Evolutionary conservation across 2,888 invertebrate genomes (phyloP), one percentile per base, ranked within the genome.

Genomic region (Cataglyphis rosenhaueri): DNA sequence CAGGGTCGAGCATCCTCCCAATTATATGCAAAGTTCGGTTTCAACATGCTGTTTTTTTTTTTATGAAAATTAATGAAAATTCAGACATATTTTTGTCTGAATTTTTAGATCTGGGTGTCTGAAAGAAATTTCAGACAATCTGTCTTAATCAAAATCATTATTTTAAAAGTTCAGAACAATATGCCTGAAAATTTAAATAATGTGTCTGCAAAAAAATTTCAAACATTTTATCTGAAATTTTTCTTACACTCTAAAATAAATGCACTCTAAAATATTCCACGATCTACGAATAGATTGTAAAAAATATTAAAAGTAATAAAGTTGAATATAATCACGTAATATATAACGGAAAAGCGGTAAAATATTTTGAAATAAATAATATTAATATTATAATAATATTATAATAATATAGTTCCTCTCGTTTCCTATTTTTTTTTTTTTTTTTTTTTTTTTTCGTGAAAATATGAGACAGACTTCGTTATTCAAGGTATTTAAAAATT

Each of bases 21-120:
- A 71, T 70, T 59, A 70, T 70, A 32, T 70, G 57, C 70, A 21
- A 78, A 70, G 44, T 71, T 44, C 15, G 70, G 25, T 48, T 71
- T 70, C 9, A 59, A 44, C 32, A 59, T 21, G 15, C 4, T 21
- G 15, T 32, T 29, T 29, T 29, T 29, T 29, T 25, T 29, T 2
- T 29, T 29, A 29, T 29, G 29, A 29, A 29, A 70, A 78, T 78
- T 35, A 71, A 32, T 25, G 25, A 35, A 35, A 35, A 35, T 35
- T 35, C 2, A 29, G 35, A 35, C 35, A 35, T 35, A 35, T 35
- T 35, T 35, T 35, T 35, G 35, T 35, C 35, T 35, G 35, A 35
- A 35, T 35, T 35, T 35, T 35, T 6, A 35, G 35, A 6, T 35
- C 35, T 35, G 6, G 35, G 0, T 35, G 6, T 5, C 6, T 35